Evolutionary conservation across 2,797 vertebrate species (phyloP).

Genomic region (Numenius phaeopus): DNA sequence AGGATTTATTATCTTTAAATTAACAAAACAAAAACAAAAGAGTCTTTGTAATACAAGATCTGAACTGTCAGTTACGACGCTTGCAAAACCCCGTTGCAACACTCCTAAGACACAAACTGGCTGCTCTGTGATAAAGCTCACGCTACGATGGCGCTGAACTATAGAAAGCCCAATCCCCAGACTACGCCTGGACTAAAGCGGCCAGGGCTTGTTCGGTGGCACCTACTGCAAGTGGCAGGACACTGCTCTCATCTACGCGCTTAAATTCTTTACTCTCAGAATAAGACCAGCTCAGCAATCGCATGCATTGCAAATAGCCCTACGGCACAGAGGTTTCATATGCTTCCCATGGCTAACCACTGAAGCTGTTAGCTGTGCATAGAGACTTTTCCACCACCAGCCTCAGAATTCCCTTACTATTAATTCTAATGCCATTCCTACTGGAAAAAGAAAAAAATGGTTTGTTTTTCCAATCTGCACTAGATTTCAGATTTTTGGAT

Average conservation of each 20-base stretch:
- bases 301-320: background rate
- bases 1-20: background rate
- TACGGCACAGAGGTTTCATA: accelerated
- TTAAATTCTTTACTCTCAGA: background rate
- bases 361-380: background rate
- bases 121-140: accelerated
- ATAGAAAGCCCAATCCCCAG: background rate
- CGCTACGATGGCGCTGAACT: accelerated
- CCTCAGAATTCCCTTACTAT: background rate
- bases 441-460: background rate
- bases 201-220: background rate
- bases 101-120: accelerated
- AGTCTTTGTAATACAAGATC: background rate
- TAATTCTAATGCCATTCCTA: background rate
- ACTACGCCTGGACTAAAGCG: accelerated
- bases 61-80: background rate
- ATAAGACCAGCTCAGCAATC: background rate
- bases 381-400: background rate
- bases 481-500: background rate
- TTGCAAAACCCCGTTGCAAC: background rate
- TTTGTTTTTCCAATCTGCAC: background rate
- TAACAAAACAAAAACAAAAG: background rate
- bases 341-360: background rate
- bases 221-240: accelerated
- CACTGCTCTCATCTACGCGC: accelerated